Evolutionary conservation across 2,888 invertebrate genomes (phyloP), one percentile per base, ranked within the genome.

Genomic region (Rhabditoides inermis): DNA sequence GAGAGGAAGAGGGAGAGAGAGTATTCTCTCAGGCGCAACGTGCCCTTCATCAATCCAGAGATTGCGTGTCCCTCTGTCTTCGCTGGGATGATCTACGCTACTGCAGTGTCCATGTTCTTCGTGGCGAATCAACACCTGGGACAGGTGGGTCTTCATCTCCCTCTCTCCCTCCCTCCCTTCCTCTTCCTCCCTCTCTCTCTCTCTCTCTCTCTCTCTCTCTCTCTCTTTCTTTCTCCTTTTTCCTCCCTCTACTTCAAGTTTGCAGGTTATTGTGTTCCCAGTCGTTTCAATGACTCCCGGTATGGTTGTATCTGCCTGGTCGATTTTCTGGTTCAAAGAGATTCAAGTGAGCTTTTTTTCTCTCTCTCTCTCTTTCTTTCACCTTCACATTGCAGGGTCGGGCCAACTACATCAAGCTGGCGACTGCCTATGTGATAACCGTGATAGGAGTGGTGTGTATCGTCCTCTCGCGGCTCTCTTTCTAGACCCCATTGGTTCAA

Each of bases 121-220:
- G 58, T 61, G 44, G 64, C 66, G 1, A 64, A 63, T 47, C 62
- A 67, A 30, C 58, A 67, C 55, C 50, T 67, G 44, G 60, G 60
- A 55, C 66, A 67, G 61, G 64, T 64, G 30, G 23, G n/a, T 28
- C 18, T 18, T 4, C 12, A 32, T 28, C 32, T 41, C 15, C 25
- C 25, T 39, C 32, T n/a, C n/a, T n/a, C n/a, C n/a, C n/a, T n/a
- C n/a, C n/a, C n/a, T n/a, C n/a, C n/a, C n/a, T n/a, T n/a, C n/a
- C n/a, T n/a, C n/a, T n/a, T n/a, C n/a, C n/a, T n/a, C n/a, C n/a
- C n/a, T n/a, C n/a, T n/a, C n/a, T n/a, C n/a, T n/a, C n/a, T n/a
- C n/a, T n/a, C n/a, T n/a, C n/a, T n/a, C n/a, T n/a, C n/a, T n/a
- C n/a, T n/a, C n/a, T n/a, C n/a, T n/a, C n/a, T n/a, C n/a, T n/a